These are phyloP conservation scores for Maconellicoccus hirsutus DNA, from an alignment of 1,140 invertebrate genomes.

Conservation along the genomic window DNA sequence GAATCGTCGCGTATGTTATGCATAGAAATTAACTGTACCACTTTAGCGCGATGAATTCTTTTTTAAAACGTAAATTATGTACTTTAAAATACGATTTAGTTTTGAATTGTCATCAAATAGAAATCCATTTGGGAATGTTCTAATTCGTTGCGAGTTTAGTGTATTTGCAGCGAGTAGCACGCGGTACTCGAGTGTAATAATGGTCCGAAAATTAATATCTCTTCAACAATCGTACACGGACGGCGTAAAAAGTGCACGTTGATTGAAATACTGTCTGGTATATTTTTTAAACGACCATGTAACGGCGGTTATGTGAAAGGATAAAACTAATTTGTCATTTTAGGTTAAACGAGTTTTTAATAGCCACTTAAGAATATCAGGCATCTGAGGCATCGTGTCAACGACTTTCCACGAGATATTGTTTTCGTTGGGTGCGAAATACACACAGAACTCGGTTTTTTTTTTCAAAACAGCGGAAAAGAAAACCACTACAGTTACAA, in stretches of 20 bases:
- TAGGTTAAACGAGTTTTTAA: constrained; percentile 4
- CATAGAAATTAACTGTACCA: no score
- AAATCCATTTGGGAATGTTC: no score
- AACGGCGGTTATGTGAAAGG: neutral
- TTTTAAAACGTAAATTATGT: no score
- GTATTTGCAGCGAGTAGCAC: no score
- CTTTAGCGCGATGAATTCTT: no score
- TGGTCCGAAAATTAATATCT: neutral
- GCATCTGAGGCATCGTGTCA: neutral
- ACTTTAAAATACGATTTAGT: no score
- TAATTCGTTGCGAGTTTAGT: no score
- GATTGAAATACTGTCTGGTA: neutral
- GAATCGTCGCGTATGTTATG: no score
- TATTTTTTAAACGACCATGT: neutral
- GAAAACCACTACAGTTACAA: neutral
- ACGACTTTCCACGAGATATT: neutral
- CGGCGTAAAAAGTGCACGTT: neutral
- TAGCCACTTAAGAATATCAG: constrained; percentile 8
- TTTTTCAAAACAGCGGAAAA: neutral
- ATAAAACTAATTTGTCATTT: constrained; percentile 10
- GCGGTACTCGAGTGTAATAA: no score
- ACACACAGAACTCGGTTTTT: neutral
- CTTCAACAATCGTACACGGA: neutral
- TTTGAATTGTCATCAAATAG: no score
- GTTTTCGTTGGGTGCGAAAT: neutral